Evolutionary conservation across 2,888 invertebrate species (phyloP), one percentile per base, ranked within the genome.

Genomic region (Ariolimax columbianus): DNA sequence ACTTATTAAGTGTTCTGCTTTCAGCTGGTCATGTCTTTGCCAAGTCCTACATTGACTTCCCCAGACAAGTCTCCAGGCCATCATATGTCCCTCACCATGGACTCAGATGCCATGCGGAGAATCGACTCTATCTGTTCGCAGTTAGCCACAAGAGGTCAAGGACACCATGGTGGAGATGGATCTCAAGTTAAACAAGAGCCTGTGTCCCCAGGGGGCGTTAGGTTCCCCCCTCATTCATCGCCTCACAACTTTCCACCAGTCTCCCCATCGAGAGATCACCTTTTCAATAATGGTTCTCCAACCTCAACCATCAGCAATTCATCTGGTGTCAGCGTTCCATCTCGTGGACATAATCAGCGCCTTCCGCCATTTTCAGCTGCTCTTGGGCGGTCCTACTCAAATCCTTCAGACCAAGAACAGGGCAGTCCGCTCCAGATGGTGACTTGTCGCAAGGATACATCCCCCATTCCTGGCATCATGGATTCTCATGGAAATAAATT

Each of bases 101-200:
- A 87, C 51, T 84, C 83, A 0, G 89, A 88, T 66, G 88, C 88
- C 30, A 89, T 88, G 86, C 79, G 87, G 75, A 88, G 85, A 82
- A 89, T 91, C 38, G 91, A 91, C 77, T 89, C 89, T 72, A 91
- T 91, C 75, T 91, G 91, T 80, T 89, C 89, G n/a, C 90, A 90
- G 88, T 86, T 91, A 75, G 89, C 89, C 59, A 87, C 86, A 11
- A 83, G 89, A 33, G 83, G 87, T n/a, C 55, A 55, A 6, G 55
- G 55, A 17, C 66, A 77, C 40, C 51, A 77, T 30, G 75, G 75
- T 9, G 43, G 59, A 33, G 73, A 75, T 43, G 73, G 55, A 38
- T 19, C 63, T 26, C 43, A 84, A 40, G 85, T 89, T 19, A 89
- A 89, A 73, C 84, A 87, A 40, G 89, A 89, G 78, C 88, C 88